Evolutionary conservation across 2,113 vertebrate species (phyloP).

Genomic region (Pelmatolapia mariae): DNA sequence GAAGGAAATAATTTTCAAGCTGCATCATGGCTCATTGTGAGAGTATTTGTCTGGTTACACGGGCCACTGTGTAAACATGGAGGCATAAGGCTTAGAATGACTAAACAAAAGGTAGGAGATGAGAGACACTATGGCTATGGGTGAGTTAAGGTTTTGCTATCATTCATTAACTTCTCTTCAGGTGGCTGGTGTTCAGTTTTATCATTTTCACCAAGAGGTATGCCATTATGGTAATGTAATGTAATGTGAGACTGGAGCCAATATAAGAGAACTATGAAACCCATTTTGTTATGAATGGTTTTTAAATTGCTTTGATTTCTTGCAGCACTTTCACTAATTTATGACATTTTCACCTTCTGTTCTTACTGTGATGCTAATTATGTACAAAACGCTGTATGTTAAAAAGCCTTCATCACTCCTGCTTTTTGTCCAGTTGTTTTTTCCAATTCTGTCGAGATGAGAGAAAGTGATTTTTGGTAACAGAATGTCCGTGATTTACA

Average conservation of each 20-base stretch:
- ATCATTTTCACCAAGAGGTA: background rate
- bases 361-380: background rate
- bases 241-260: background rate
- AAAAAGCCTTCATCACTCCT: background rate
- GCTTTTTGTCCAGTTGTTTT: background rate
- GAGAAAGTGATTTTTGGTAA: background rate
- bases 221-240: background rate
- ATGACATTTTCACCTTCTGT: background rate
- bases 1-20: background rate
- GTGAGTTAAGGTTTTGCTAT: background rate
- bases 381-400: background rate
- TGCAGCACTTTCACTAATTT: background rate
- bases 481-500: background rate
- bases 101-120: background rate
- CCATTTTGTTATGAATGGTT: background rate
- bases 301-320: background rate
- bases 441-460: background rate
- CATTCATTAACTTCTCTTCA: background rate
- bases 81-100: background rate
- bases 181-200: background rate
- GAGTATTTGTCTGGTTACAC: background rate
- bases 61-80: background rate
- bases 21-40: background rate
- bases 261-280: background rate
- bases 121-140: background rate